Percentiles rank a stretch among this genome's conserved stretches.
These are phyloP conservation scores for Sericinus montela DNA, from an alignment of 2,888 invertebrate species.

Conservation along the genomic window DNA sequence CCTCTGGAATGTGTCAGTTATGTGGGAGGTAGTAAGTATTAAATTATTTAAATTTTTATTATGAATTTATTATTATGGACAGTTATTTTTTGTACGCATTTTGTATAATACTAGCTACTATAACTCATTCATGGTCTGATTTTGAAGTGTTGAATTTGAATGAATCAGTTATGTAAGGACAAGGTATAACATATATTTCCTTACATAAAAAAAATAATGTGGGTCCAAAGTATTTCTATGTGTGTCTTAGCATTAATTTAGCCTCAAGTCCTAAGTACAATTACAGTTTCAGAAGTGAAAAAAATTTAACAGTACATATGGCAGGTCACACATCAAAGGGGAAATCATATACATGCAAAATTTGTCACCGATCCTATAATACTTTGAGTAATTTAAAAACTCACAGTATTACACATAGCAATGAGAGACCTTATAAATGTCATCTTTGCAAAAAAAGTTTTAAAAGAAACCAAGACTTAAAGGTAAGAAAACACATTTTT, in stretches of 20 bases:
- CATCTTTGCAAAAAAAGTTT: constrained; percentile 84
- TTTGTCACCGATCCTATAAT: constrained; percentile 85
- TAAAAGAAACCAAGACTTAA: constrained; percentile 86
- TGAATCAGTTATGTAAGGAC: no score
- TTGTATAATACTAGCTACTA: no score
- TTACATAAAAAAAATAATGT: no score
- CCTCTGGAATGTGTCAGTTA: constrained; percentile 81
- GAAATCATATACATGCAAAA: constrained; percentile 68
- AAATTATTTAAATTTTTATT: not conserved
- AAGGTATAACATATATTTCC: no score
- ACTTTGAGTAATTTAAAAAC: constrained; percentile 83
- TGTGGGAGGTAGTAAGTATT: constrained; percentile 83
- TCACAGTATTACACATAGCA: constrained; percentile 85
- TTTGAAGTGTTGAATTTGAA: no score
- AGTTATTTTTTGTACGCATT: no score
- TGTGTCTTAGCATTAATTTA: no score
- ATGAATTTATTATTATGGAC: not conserved
- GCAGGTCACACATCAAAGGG: constrained; percentile 45
- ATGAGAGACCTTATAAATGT: constrained; percentile 83
- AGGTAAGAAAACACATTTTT: constrained; percentile 67
- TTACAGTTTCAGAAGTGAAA: constrained; percentile 71
- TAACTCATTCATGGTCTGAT: no score
- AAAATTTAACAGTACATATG: constrained; percentile 82
- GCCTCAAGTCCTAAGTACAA: not conserved
- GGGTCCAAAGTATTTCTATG: no score